A percentile compares a stretch with the other conserved stretches of the same genome.
Evolutionary conservation across 2,888 invertebrate genomes (phyloP).

Genomic region (Linnaemya tessellans): DNA sequence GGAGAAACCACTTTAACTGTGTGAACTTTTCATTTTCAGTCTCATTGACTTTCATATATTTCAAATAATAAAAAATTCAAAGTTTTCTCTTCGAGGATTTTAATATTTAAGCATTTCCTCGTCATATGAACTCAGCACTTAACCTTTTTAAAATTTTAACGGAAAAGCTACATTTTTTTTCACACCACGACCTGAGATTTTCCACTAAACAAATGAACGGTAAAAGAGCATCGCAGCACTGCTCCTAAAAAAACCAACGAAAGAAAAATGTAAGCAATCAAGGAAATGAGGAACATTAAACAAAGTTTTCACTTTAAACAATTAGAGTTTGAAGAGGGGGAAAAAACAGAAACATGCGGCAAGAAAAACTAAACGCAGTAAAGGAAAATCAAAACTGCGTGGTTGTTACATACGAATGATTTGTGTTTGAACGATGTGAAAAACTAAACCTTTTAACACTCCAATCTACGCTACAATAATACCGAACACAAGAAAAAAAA

Average conservation of each 20-base stretch:
- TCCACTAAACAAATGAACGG: conserved; percentile 38
- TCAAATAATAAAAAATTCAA: conserved; percentile 13
- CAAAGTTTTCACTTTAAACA: conserved; percentile 70
- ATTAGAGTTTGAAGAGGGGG: conserved; percentile 59
- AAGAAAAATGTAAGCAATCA: conserved; percentile 56
- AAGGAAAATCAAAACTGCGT: conserved; percentile 65
- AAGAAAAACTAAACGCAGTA: conserved; percentile 13
- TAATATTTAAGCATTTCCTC: conserved; percentile 47
- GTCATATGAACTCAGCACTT: conserved; percentile 64
- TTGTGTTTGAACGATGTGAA: conserved; percentile 59
- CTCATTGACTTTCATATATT: conserved; percentile 27
- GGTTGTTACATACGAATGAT: conserved; percentile 64
- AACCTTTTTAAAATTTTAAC: conserved; percentile 60
- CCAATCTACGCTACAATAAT: conserved; percentile 39
- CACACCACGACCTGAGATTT: conserved; percentile 71
- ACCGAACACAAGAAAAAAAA: conserved; percentile 10
- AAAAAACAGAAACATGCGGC: conserved; percentile 38
- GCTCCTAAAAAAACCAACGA: conserved; percentile 4
- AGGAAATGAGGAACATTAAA: conserved; percentile 69
- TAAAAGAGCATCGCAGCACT: not conserved
- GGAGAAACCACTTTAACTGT: conserved; percentile 1
- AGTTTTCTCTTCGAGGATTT: conserved; percentile 44
- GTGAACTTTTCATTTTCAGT: not conserved
- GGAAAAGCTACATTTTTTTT: conserved; percentile 34
- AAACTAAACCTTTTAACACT: conserved; percentile 69